A percentile compares a stretch with the other conserved stretches of the same genome.
phyloP scores from a whole-genome alignment of 1,140 invertebrate genomes.

The Ganaspis sp. region DNA sequence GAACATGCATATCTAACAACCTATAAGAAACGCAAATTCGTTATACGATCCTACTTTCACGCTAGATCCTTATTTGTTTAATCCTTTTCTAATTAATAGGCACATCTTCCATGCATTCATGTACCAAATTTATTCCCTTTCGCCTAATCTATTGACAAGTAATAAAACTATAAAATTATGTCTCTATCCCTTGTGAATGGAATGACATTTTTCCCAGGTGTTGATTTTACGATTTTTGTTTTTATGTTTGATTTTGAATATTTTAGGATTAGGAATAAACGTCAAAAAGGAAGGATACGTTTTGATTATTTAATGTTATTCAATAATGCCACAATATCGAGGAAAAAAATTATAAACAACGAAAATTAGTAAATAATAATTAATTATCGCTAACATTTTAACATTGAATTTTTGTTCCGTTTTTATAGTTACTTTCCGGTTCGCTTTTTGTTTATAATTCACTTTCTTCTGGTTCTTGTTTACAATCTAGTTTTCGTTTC shows the following conservation, averaged over 20 bases:
- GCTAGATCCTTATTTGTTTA: slow-evolving; percentile 2
- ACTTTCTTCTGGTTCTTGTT: too few species aligned
- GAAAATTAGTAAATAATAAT: too few species aligned
- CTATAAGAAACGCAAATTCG: background rate
- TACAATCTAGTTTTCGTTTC: too few species aligned
- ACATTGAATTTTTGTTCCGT: too few species aligned
- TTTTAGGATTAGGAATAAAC: background rate
- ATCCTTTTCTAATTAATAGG: slow-evolving; percentile 28
- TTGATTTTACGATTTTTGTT: background rate
- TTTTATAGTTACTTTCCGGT: too few species aligned
- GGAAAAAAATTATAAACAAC: too few species aligned
- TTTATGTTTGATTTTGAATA: background rate
- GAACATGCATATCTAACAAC: background rate
- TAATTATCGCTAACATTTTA: too few species aligned
- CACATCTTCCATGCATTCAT: background rate
- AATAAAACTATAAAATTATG: background rate
- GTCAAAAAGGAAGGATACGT: too few species aligned
- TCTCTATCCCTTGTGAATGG: background rate
- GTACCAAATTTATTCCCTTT: background rate
- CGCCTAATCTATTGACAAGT: background rate
- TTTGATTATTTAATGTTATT: too few species aligned
- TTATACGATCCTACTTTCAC: slow-evolving; percentile 4
- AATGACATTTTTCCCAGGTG: background rate
- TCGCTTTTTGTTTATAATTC: too few species aligned
- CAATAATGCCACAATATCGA: too few species aligned